Conservation (phyloP, 2,113 vertebrate genomes). For the Picathartes gymnocephalus region DNA sequence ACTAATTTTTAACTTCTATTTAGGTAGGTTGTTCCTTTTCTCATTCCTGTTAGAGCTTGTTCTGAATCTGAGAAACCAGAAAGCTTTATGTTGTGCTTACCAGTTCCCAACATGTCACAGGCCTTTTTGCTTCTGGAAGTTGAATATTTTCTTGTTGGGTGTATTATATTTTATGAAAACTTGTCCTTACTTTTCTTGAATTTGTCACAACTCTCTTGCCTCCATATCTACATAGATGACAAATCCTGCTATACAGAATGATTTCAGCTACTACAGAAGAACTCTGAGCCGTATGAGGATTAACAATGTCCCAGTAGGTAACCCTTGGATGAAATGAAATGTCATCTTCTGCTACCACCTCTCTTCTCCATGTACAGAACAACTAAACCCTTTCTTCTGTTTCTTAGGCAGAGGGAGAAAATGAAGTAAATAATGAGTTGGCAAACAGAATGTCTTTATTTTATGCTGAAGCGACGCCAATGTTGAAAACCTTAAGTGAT, state of each 20-base stretch:
- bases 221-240: conserved; percentile 80
- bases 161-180: neutral
- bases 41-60: neutral
- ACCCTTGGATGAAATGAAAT: neutral
- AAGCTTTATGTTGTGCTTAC: neutral
- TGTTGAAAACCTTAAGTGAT: conserved; percentile 97
- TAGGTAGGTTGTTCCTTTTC: neutral
- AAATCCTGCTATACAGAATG: conserved; percentile 97
- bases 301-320: conserved; percentile 93
- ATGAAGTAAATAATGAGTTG: conserved; percentile 98
- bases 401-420: conserved; percentile 92
- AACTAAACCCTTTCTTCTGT: neutral
- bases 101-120: neutral
- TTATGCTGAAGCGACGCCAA: conserved; percentile 97
- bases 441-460: conserved; percentile 99
- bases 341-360: neutral
- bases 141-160: neutral
- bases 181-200: neutral
- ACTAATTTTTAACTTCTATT: neutral
- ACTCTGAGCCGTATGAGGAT: conserved; percentile 96
- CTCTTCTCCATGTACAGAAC: neutral
- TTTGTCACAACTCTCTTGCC: neutral
- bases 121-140: neutral
- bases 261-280: conserved; percentile 97
- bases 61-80: neutral